Percentiles rank a stretch among this genome's conserved stretches.
phyloP scores from a whole-genome alignment of 2,888 invertebrate species.

The Cynaeus angustus region DNA sequence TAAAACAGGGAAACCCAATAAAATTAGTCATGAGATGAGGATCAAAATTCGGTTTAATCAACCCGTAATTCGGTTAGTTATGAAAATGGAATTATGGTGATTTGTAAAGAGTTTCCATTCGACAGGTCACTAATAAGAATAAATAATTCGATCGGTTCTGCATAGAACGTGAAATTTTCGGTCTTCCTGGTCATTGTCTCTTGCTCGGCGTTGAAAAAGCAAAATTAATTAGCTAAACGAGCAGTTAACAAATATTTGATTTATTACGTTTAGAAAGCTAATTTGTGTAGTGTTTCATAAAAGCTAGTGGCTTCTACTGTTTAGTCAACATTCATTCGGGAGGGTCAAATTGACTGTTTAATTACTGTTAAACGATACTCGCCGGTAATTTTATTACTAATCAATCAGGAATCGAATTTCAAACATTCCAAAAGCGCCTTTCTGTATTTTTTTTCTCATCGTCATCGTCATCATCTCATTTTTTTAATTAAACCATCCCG shows the following conservation, averaged over 20 bases:
- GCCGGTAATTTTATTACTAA: neutral
- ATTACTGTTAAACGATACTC: neutral
- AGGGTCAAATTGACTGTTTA: constrained; percentile 17
- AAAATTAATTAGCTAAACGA: constrained; percentile 9
- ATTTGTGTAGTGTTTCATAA: constrained; percentile 13
- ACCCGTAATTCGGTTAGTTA: too few species aligned
- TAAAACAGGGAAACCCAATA: too few species aligned
- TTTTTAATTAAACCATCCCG: constrained; percentile 5
- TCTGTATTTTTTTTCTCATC: too few species aligned
- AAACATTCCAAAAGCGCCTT: neutral
- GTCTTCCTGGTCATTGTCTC: neutral
- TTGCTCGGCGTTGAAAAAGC: neutral
- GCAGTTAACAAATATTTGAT: constrained; percentile 17
- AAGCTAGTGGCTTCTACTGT: neutral
- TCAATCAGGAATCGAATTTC: neutral
- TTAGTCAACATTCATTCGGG: neutral
- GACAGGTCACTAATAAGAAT: too few species aligned
- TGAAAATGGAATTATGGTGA: too few species aligned
- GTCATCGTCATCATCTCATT: too few species aligned
- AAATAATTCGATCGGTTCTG: too few species aligned
- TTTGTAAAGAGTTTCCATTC: too few species aligned
- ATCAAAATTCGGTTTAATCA: too few species aligned
- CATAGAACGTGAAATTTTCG: neutral
- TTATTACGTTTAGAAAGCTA: neutral
- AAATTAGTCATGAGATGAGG: too few species aligned